Percentiles rank a stretch among this genome's conserved stretches.
Conservation (phyloP, 2,888 invertebrate genomes). For the Sphecodes monilicornis region DNA sequence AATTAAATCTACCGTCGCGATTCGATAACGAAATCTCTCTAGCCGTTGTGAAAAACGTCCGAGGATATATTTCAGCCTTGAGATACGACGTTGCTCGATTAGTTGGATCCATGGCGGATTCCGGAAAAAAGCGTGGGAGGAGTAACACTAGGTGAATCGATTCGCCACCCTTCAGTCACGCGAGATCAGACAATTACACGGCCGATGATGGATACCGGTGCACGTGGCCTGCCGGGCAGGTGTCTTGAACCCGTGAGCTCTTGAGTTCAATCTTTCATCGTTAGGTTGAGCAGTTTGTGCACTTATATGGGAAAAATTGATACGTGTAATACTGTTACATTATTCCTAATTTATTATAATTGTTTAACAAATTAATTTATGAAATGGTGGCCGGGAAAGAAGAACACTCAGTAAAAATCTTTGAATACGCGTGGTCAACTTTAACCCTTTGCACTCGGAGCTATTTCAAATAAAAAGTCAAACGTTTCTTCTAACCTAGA, state of each 20-base stretch:
- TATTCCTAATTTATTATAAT: too few relatives aligned
- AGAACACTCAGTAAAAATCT: too few relatives aligned
- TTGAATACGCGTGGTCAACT: too few relatives aligned
- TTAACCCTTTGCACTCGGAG: too few relatives aligned
- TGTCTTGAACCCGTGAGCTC: background rate
- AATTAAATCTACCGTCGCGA: constrained; percentile 42
- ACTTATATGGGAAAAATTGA: too few relatives aligned
- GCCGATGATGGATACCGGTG: background rate
- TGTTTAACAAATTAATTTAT: too few relatives aligned
- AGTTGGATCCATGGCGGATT: background rate
- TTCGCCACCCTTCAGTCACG: background rate
- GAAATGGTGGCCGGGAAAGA: too few relatives aligned
- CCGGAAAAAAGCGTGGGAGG: background rate
- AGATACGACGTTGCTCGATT: background rate
- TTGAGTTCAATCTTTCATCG: background rate
- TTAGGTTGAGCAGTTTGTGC: background rate
- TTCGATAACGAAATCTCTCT: constrained; percentile 36
- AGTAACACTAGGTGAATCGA: background rate
- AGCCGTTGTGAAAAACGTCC: background rate
- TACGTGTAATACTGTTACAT: too few relatives aligned
- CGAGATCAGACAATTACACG: background rate
- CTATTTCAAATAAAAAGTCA: too few relatives aligned
- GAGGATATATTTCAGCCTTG: background rate
- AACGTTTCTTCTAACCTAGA: too few relatives aligned
- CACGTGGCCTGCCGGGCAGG: background rate